Base-by-base conservation (phyloP, 64 coral and sea anemone genomes). In the Pocillopora verrucosa region DNA sequence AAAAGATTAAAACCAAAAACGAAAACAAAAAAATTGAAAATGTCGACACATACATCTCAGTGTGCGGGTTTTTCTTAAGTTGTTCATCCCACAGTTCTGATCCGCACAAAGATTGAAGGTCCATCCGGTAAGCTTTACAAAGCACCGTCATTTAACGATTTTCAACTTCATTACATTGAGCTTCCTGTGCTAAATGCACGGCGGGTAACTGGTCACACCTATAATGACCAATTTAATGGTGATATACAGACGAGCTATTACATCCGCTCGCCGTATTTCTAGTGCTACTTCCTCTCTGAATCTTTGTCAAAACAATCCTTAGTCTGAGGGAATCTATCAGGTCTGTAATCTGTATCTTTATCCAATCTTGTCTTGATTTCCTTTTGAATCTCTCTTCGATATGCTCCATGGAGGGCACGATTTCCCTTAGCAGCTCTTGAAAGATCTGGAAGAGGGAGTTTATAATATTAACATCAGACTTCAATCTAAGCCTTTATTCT, bases 271-370 rank as follows among this genome's bases (percentile, higher is more conserved):
- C 37, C 14, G 82, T 56, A 68, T 11, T 30, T 24, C 2, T 38
- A n/a, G 63, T 19, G 15, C 2, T 72, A 56, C 7, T 57, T 57
- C 67, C 63, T 70, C 22, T 65, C 63, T 56, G 82, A 70, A 65
- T 84, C 82, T 60, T 61, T 84, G 57, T 91, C 89, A 38, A 91
- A 82, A 84, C 76, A 91, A 37, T 91, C 89, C 61, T 73, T 91
- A 17, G 89, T 91, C 15, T 83, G 59, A 9, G 89, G 89, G 35
- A 91, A 91, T 58, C 79, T 84, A 14, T 91, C 70, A 2, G 80
- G 70, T 2, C 38, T 25, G 58, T 91, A 91, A 25, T 91, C 89
- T 1, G 70, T 57, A 36, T 91, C 89, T 36, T 91, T 91, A 25
- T 76, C 72, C 10, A 82, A 72, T 11, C 89, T 74, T 26, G 70